A percentile compares a stretch with the other conserved stretches of the same genome.
Evolutionary conservation across 2,113 vertebrate genomes (phyloP).

Genomic region (Sinocyclocheilus anophthalmus): DNA sequence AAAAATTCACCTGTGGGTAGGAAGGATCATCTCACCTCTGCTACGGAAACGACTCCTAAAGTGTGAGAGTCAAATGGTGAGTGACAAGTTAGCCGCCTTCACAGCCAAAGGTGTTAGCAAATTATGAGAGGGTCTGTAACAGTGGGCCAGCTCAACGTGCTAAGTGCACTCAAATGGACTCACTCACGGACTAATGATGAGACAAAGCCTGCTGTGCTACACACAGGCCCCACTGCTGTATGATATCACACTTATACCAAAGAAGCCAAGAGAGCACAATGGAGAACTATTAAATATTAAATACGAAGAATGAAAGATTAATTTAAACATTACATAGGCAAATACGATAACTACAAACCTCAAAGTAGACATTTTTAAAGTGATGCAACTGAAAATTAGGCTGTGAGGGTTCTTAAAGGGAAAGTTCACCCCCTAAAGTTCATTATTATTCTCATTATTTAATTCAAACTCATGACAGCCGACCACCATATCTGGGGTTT

Average conservation of each 20-base stretch:
- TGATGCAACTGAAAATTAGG: background rate
- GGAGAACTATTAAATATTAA: background rate
- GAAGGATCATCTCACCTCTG: slow-evolving; percentile 10
- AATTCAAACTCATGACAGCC: no score
- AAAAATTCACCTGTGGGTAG: slow-evolving; percentile 24
- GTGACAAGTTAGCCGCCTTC: slow-evolving; percentile 35
- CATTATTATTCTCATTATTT: no score
- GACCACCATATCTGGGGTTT: no score
- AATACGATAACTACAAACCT: background rate
- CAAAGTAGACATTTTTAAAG: background rate
- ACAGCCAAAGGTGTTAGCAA: slow-evolving; percentile 51
- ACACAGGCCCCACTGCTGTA: background rate
- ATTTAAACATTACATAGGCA: background rate
- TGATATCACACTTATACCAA: background rate
- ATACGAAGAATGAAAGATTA: background rate
- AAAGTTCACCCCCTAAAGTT: background rate
- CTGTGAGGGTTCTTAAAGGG: background rate
- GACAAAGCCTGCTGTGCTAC: background rate
- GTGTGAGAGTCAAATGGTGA: slow-evolving; percentile 44
- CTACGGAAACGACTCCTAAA: slow-evolving; percentile 17
- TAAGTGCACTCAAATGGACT: slow-evolving; percentile 70
- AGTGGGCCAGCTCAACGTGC: slow-evolving; percentile 58
- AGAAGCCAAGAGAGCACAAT: background rate
- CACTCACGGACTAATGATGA: slow-evolving; percentile 53
- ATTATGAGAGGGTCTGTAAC: slow-evolving; percentile 51